A percentile compares a stretch with the other conserved stretches of the same genome.
These are phyloP conservation scores for Bergia puertoricense DNA, from an alignment of 92 coral and sea anemone genomes.

Conservation along the genomic window DNA sequence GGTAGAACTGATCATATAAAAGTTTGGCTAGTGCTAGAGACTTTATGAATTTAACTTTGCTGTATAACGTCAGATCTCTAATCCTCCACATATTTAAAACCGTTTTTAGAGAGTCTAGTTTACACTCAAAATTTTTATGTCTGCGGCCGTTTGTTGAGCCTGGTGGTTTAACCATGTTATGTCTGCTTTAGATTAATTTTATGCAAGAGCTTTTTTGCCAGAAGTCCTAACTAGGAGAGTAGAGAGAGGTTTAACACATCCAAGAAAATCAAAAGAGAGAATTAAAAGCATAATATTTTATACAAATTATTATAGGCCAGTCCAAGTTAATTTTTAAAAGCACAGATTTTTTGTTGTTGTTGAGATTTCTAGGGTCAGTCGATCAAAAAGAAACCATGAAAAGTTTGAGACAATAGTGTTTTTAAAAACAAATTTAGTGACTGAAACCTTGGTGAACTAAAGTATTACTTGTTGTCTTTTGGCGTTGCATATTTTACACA, in stretches of 20 bases:
- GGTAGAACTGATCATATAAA: no score
- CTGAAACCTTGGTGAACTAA: background rate
- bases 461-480: background rate
- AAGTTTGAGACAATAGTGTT: background rate
- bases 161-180: constrained; percentile 8
- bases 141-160: background rate
- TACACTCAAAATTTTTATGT: no score
- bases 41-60: no score
- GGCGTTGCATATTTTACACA: background rate
- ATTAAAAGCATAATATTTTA: background rate
- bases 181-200: background rate
- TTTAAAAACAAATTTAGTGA: background rate
- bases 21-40: no score
- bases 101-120: no score
- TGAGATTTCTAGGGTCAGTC: background rate
- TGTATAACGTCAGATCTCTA: no score
- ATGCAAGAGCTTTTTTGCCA: constrained; percentile 12
- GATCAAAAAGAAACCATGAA: background rate
- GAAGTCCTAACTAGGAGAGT: constrained; percentile 28
- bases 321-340: background rate
- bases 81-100: no score
- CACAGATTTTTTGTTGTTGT: background rate
- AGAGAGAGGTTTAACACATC: constrained; percentile 39
- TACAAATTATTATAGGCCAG: background rate
- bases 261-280: background rate